Evolutionary conservation across 2,113 vertebrate genomes (phyloP), one percentile per base, ranked within the genome.

Genomic region (Ammodytes marinus): DNA sequence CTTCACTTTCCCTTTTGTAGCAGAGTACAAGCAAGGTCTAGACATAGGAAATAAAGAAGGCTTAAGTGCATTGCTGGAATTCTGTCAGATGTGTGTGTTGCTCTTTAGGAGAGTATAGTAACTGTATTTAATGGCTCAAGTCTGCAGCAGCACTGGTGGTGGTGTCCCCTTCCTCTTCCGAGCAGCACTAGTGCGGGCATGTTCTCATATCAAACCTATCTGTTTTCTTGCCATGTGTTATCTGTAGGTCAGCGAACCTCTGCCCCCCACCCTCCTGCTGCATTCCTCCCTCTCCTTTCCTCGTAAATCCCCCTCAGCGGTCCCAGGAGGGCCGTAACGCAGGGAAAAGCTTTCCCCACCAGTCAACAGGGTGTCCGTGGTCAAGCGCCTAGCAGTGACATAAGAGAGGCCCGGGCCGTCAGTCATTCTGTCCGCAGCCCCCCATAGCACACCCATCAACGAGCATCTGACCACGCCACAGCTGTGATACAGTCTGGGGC

Each of bases 121-220:
- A 81, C 85, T 73, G 70, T 61, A 75, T 59, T 78, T 76, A 71
- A 65, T 53, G 69, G 50, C 60, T 85, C 53, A 11, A 27, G 54
- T 77, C 71, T 66, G 76, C 45, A 4, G 76, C 80, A 45, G 68
- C 67, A 0, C 3, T 12, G 66, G 54, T 52, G 17, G 2, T 1
- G 82, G 89, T 91, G 73, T 90, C 78, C 52, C 80, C 61, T 93
- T 88, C 60, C 78, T 59, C 40, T 43, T 27, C 27, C 0, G 2
- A 84, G 91, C 84, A 84, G 91, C 84, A 47, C 91, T 93, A 94
- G 93, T 92, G 85, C 68, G 27, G 83, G 80, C 91, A 88, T 92
- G 91, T 92, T 94, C 92, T 86, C 83, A 93, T 95, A 95, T 94
- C 94, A 95, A 90, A 83, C 89, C 90, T 93, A 94, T 95, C 93